A percentile compares a stretch with the other conserved stretches of the same genome.
These are phyloP conservation scores for Oscheius onirici DNA, from an alignment of 2,888 invertebrate genomes.

Conservation along the genomic window DNA sequence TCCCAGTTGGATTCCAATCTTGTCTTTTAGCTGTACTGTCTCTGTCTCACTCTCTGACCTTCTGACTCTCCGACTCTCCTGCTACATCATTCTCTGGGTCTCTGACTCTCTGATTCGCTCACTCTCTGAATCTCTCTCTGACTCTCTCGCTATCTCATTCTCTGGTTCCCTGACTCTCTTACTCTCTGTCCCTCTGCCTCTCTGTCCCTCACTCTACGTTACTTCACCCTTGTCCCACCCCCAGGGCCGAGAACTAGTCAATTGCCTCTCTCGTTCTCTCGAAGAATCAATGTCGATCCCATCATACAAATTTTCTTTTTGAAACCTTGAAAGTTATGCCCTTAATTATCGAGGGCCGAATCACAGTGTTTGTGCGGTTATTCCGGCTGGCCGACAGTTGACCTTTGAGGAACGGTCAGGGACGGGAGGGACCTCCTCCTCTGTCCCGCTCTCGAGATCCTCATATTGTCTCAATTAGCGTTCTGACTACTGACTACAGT, in stretches of 20 bases:
- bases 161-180: not conserved
- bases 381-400: slow-evolving; percentile 30
- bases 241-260: too few relatives aligned
- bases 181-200: not conserved
- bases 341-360: slow-evolving; percentile 12
- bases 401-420: slow-evolving; percentile 33
- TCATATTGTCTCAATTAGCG: not conserved
- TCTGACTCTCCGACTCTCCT: too few relatives aligned
- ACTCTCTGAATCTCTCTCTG: too few relatives aligned
- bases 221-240: too few relatives aligned
- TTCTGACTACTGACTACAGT: not conserved
- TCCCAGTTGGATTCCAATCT: not conserved
- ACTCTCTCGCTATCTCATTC: not conserved
- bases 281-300: not conserved
- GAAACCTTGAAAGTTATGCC: not conserved
- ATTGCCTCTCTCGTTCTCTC: not conserved
- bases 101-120: not conserved
- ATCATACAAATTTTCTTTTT: too few relatives aligned
- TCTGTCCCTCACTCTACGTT: not conserved
- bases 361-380: slow-evolving; percentile 28
- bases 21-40: not conserved
- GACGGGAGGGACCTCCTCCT: slow-evolving; percentile 15
- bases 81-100: not conserved
- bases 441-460: not conserved
- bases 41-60: too few relatives aligned